phyloP scores from a whole-genome alignment of 2,888 invertebrate species.

The Danaus chrysippus region DNA sequence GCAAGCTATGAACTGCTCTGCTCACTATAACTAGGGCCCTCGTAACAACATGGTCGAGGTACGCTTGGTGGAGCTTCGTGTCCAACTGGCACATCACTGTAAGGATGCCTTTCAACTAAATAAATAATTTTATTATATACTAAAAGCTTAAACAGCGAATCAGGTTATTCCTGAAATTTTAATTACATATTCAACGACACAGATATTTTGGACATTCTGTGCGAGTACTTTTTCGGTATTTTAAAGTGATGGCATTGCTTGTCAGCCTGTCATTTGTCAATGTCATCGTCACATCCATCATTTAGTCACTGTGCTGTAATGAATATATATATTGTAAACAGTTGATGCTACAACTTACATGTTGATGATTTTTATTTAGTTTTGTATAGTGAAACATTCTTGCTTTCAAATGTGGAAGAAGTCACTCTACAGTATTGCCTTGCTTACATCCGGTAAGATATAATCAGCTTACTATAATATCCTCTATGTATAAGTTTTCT shows the following conservation, averaged over 20 bases:
- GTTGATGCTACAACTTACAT: constrained; percentile 73
- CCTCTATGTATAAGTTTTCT: constrained; percentile 73
- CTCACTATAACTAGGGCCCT: constrained; percentile 35
- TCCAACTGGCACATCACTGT: constrained; percentile 47
- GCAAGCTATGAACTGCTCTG: constrained; percentile 20
- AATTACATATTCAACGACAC: constrained; percentile 18
- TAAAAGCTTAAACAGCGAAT: constrained; percentile 12
- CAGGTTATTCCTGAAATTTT: background rate
- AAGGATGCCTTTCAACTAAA: constrained; percentile 38
- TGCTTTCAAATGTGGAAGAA: constrained; percentile 79
- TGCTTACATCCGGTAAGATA: constrained; percentile 79
- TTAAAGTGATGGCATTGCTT: constrained; percentile 50
- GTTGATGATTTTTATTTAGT: constrained; percentile 76
- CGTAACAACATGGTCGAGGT: constrained; percentile 52
- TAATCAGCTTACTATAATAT: constrained; percentile 77
- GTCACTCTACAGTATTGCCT: constrained; percentile 78
- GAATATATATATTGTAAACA: constrained; percentile 60
- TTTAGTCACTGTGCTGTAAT: constrained; percentile 74
- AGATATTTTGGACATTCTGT: constrained; percentile 31
- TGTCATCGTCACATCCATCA: constrained; percentile 63
- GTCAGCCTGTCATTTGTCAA: constrained; percentile 47
- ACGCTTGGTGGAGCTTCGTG: constrained; percentile 48
- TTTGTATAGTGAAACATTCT: constrained; percentile 78
- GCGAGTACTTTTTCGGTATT: constrained; percentile 16
- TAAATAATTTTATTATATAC: constrained; percentile 10